phyloP scores from a whole-genome alignment of 2,797 vertebrate species.

The Pangasius sanitwongsei region DNA sequence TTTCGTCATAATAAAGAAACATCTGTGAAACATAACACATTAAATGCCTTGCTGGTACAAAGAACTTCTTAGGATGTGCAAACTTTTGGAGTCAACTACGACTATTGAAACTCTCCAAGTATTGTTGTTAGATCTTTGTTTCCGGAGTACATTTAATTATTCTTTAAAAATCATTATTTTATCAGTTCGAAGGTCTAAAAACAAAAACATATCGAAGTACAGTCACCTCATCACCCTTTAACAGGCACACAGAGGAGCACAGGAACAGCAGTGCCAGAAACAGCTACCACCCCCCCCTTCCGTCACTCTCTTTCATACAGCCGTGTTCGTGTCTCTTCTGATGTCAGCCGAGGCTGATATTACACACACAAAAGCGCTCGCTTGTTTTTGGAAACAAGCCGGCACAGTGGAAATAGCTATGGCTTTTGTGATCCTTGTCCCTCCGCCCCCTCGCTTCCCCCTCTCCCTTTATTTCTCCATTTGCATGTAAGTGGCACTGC shows the following conservation, averaged over 20 bases:
- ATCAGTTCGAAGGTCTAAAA: neutral
- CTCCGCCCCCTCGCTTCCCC: neutral
- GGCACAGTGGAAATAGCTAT: constrained; percentile 45
- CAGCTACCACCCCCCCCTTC: neutral
- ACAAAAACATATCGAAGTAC: neutral
- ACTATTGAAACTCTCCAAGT: neutral
- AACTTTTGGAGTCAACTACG: neutral
- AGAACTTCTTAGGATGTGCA: neutral
- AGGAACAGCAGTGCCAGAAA: constrained; percentile 14
- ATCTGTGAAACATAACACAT: neutral
- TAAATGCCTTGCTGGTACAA: neutral
- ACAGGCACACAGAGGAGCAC: neutral
- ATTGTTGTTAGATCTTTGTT: neutral
- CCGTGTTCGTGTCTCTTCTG: constrained; percentile 42
- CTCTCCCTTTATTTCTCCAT: constrained; percentile 8
- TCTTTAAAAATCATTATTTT: neutral
- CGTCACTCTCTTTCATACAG: constrained; percentile 25
- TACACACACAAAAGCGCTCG: constrained; percentile 47
- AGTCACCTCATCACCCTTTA: neutral
- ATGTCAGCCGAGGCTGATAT: constrained; percentile 40
- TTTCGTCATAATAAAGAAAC: neutral
- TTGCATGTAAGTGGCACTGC: neutral
- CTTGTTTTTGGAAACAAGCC: constrained; percentile 48
- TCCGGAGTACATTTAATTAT: neutral
- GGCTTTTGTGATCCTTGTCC: constrained; percentile 39